A percentile compares a stretch with the other conserved stretches of the same genome.
Conservation (phyloP, 2,888 invertebrate species). For the Eupithecia abbreviata region DNA sequence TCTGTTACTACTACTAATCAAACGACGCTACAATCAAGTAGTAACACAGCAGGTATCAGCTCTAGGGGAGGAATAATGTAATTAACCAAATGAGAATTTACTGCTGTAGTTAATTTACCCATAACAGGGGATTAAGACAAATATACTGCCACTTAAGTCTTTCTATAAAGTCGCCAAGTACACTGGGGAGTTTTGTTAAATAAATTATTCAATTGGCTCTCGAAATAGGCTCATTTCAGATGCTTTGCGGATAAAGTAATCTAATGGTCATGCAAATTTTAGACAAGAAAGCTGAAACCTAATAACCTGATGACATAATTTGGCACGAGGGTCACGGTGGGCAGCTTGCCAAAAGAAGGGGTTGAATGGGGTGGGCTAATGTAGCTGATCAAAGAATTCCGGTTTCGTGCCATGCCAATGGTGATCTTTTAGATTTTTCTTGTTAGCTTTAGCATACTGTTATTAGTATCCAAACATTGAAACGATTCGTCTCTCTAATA, state of each 20-base stretch:
- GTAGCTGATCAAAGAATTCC: conserved; percentile 10
- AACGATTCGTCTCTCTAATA: too few species aligned
- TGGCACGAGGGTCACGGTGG: conserved; percentile 31
- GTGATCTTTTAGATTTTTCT: not conserved
- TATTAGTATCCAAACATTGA: not conserved
- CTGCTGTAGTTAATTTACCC: conserved; percentile 23
- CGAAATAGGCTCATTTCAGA: conserved; percentile 27
- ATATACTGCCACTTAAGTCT: conserved; percentile 14
- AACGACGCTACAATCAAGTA: not conserved
- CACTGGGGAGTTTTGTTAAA: conserved; percentile 6
- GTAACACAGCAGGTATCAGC: conserved; percentile 16
- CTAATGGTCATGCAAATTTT: conserved; percentile 11
- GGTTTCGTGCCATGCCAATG: conserved; percentile 1
- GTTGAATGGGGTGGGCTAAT: conserved; percentile 18
- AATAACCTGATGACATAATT: conserved; percentile 34
- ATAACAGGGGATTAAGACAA: conserved; percentile 29
- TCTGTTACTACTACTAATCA: not conserved
- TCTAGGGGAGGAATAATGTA: conserved; percentile 25
- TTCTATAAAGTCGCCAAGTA: conserved; percentile 21
- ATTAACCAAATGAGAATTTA: conserved; percentile 36
- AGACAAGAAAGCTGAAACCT: conserved; percentile 14
- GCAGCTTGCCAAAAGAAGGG: conserved; percentile 35
- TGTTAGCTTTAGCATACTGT: not conserved
- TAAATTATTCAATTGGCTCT: conserved; percentile 32
- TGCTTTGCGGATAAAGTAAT: conserved; percentile 14